These are phyloP conservation scores for Siphonodentalium dalli DNA, from an alignment of 2,888 invertebrate genomes.

Conservation along the genomic window DNA sequence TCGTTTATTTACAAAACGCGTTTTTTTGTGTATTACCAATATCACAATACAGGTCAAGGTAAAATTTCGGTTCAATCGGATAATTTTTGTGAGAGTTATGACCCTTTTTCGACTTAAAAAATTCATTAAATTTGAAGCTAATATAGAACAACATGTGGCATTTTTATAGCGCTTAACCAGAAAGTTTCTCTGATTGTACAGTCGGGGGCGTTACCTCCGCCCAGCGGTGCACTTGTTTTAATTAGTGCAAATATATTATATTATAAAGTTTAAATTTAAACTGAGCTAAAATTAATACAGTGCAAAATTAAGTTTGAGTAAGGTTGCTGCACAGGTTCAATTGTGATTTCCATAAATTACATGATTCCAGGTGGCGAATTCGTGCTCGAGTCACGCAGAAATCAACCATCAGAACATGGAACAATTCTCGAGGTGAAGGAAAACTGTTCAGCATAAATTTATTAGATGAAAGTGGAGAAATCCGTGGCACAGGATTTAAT, in stretches of 20 bases:
- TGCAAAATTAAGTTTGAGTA: neutral
- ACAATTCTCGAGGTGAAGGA: conserved; percentile 90
- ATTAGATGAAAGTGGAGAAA: conserved; percentile 93
- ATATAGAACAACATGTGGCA: too few relatives aligned
- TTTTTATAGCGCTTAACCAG: too few relatives aligned
- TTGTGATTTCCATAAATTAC: neutral
- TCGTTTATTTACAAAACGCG: too few relatives aligned
- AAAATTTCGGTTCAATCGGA: too few relatives aligned
- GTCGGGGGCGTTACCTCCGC: too few relatives aligned
- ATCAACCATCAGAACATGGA: conserved; percentile 83
- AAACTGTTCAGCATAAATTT: conserved; percentile 91
- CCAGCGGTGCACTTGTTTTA: neutral
- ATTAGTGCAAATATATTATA: neutral
- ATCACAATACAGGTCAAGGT: too few relatives aligned
- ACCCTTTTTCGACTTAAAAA: too few relatives aligned
- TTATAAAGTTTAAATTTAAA: neutral
- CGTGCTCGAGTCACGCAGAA: conserved; percentile 88
- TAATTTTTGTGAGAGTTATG: too few relatives aligned
- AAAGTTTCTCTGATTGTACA: too few relatives aligned
- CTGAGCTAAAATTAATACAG: too few relatives aligned
- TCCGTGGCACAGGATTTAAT: conserved; percentile 88
- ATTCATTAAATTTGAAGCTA: too few relatives aligned
- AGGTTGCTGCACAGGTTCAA: neutral
- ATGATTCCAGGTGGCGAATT: conserved; percentile 80
- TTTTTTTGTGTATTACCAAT: too few relatives aligned